Conservation (phyloP, 2,888 invertebrate species). For the Gymnosoma rotundatum region DNA sequence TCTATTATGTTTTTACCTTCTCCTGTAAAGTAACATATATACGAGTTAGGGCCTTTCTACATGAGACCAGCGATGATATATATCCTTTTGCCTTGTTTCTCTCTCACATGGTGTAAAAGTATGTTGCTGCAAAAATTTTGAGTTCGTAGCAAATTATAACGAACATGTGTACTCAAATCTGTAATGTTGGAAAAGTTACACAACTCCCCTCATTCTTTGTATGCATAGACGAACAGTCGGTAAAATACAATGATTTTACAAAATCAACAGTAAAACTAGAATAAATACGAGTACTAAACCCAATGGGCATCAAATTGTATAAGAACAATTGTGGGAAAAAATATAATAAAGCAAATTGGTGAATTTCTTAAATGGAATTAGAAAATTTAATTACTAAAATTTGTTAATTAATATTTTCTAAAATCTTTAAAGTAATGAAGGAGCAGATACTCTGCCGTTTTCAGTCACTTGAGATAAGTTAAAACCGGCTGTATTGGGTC, state of each 20-base stretch:
- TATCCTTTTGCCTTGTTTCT: neutral
- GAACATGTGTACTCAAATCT: conserved; percentile 11
- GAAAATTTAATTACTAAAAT: no score
- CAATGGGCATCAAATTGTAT: conserved; percentile 35
- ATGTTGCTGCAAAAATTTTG: conserved; percentile 37
- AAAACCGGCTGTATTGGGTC: no score
- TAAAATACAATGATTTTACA: conserved; percentile 46
- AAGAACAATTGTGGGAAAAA: neutral
- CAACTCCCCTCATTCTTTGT: neutral
- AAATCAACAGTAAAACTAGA: conserved; percentile 31
- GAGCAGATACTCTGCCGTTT: no score
- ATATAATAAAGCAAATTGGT: neutral
- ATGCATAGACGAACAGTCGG: neutral
- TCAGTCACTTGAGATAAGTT: no score
- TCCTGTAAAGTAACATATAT: no score
- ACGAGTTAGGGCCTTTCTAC: no score
- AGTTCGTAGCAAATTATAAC: conserved; percentile 11
- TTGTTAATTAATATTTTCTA: no score
- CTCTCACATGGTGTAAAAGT: neutral
- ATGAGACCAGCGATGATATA: no score
- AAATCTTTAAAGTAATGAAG: no score
- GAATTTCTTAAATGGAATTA: neutral
- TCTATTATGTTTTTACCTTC: no score
- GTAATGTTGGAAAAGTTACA: conserved; percentile 14
- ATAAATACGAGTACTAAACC: conserved; percentile 11